Evolutionary conservation across 2,888 invertebrate genomes (phyloP).

Genomic region (Hemaris fuciformis): DNA sequence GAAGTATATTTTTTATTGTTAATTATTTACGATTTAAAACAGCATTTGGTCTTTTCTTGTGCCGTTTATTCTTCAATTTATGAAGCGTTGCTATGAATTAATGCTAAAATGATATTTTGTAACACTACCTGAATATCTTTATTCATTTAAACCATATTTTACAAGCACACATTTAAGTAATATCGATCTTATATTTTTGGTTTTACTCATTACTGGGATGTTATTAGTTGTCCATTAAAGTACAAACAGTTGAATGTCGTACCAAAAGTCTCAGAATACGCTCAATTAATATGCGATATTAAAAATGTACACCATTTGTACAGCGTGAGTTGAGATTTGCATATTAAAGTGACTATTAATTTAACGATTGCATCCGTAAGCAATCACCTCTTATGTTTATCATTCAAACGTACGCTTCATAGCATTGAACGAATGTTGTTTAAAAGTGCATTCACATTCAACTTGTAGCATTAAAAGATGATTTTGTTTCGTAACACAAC

Average conservation of each 20-base stretch:
- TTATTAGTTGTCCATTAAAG: background rate
- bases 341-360: slow-evolving; percentile 33
- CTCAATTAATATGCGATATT: slow-evolving; percentile 40
- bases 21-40: too few species aligned
- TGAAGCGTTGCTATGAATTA: too few species aligned
- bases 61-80: too few species aligned
- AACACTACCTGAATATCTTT: too few species aligned
- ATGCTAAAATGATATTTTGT: too few species aligned
- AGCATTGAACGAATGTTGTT: background rate
- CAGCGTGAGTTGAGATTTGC: slow-evolving; percentile 34
- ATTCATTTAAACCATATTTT: too few species aligned
- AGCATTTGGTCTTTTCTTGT: too few species aligned
- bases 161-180: background rate
- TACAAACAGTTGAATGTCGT: background rate
- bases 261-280: background rate
- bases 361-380: slow-evolving; percentile 32
- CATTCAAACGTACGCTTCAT: background rate
- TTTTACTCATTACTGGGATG: background rate
- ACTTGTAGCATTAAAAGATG: background rate
- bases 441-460: background rate
- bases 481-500: slow-evolving; percentile 6
- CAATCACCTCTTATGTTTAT: slow-evolving; percentile 27
- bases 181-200: background rate
- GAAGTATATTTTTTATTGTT: too few species aligned
- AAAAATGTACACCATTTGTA: slow-evolving; percentile 38